Conservation (phyloP, 1,140 invertebrate species). For the Cherax quadricarinatus region DNA sequence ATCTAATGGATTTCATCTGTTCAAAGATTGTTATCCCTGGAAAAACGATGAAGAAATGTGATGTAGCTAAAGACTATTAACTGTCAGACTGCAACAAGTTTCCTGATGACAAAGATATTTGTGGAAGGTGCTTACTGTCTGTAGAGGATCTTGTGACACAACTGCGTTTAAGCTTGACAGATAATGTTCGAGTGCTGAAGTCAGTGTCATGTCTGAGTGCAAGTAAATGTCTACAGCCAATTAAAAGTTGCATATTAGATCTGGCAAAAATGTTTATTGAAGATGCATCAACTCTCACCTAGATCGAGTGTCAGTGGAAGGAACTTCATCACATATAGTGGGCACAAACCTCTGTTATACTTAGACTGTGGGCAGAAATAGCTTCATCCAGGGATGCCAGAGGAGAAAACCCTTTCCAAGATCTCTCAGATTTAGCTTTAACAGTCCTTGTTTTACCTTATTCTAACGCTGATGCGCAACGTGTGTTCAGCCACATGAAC, state of each 20-base stretch:
- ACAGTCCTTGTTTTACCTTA: not conserved
- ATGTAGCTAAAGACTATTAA: too few relatives aligned
- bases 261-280: constrained; percentile 34
- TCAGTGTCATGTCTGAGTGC: constrained; percentile 42
- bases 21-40: too few relatives aligned
- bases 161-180: constrained; percentile 39
- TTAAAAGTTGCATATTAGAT: constrained; percentile 38
- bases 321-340: constrained; percentile 11
- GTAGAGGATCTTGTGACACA: constrained; percentile 44
- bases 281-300: not conserved
- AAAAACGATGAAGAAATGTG: too few relatives aligned
- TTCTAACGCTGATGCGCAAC: not conserved
- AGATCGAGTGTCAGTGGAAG: constrained; percentile 34
- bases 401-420: not conserved
- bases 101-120: constrained; percentile 46
- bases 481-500: not conserved
- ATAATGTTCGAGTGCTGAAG: constrained; percentile 5
- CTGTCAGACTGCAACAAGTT: not conserved
- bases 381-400: not conserved
- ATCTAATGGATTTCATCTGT: too few relatives aligned
- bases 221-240: constrained; percentile 32
- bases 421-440: too few relatives aligned
- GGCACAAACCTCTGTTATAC: constrained; percentile 4
- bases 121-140: constrained; percentile 42
- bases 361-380: constrained; percentile 17